phyloP scores from a whole-genome alignment of 2,113 vertebrate species.

The Myodes glareolus region DNA sequence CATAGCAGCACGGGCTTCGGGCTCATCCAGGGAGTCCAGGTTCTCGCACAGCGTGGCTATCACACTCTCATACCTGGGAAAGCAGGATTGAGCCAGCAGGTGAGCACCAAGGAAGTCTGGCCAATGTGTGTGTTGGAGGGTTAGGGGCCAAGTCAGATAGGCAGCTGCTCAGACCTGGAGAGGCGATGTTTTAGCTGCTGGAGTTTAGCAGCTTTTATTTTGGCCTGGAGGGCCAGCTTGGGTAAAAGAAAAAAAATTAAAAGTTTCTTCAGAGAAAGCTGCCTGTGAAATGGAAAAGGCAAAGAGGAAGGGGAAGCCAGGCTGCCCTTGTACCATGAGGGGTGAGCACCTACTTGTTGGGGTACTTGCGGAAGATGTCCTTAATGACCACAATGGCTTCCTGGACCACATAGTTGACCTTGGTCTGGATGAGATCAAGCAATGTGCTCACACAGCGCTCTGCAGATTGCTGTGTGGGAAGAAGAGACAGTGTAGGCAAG shows the following conservation, averaged over 20 bases:
- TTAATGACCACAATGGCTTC: conserved; percentile 99
- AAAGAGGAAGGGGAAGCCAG: neutral
- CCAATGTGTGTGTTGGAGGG: neutral
- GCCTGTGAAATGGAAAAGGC: neutral
- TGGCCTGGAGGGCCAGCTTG: neutral
- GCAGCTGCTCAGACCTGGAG: neutral
- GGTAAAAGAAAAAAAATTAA: conserved; percentile 15
- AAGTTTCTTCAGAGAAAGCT: conserved; percentile 6
- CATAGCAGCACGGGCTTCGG: conserved; percentile 97
- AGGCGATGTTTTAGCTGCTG: neutral
- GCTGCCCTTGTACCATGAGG: rapidly evolving
- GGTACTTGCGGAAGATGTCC: conserved; percentile 99
- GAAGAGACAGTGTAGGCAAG: neutral
- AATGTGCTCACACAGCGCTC: conserved; percentile 98
- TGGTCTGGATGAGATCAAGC: conserved; percentile 98
- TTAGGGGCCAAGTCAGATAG: neutral
- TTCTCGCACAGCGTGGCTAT: conserved; percentile 98
- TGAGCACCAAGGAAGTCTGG: neutral
- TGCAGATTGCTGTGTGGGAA: conserved; percentile 92
- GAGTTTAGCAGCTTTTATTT: neutral
- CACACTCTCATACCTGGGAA: conserved; percentile 94
- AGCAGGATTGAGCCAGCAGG: rapidly evolving
- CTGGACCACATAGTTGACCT: conserved; percentile 99
- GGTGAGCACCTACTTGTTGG: conserved; percentile 93
- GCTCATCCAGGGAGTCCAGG: conserved; percentile 97